Conservation (phyloP, 2,888 invertebrate genomes). For the Trachelus iudaicus region DNA sequence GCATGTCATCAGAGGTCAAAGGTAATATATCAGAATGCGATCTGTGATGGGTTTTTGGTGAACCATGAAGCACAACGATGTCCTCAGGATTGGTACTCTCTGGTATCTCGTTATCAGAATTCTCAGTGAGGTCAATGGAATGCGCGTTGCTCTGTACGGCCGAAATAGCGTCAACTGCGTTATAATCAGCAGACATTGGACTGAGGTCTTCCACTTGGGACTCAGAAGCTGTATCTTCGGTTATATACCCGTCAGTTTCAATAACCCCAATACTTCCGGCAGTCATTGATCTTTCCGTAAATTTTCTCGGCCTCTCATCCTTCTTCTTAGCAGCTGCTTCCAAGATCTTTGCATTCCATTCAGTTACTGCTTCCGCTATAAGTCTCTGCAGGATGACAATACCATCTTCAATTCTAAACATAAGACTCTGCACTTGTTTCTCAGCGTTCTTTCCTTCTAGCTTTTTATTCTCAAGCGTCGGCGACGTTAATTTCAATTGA, state of each 20-base stretch:
- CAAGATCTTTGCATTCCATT: slow-evolving; percentile 75
- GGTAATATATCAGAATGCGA: slow-evolving; percentile 64
- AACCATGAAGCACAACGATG: slow-evolving; percentile 50
- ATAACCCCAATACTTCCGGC: slow-evolving; percentile 31
- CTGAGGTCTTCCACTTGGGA: slow-evolving; percentile 61
- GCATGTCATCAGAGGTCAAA: slow-evolving; percentile 48
- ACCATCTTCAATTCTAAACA: slow-evolving; percentile 69
- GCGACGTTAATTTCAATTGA: slow-evolving; percentile 79
- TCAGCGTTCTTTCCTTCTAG: slow-evolving; percentile 47
- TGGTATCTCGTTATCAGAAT: slow-evolving; percentile 50
- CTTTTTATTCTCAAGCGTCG: slow-evolving; percentile 70
- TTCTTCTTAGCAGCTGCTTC: slow-evolving; percentile 58
- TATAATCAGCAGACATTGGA: slow-evolving; percentile 61
- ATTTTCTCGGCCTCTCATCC: slow-evolving; percentile 61
- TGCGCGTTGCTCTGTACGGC: slow-evolving; percentile 43
- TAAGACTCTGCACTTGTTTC: slow-evolving; percentile 52
- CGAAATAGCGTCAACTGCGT: slow-evolving; percentile 56
- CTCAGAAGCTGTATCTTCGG: slow-evolving; percentile 59
- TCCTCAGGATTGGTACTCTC: slow-evolving; percentile 51
- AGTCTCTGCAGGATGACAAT: slow-evolving; percentile 74
- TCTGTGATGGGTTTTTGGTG: slow-evolving; percentile 61
- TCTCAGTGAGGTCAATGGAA: slow-evolving; percentile 43
- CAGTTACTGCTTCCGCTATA: slow-evolving; percentile 76
- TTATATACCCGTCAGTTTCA: slow-evolving; percentile 57
- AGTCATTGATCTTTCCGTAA: slow-evolving; percentile 45